Evolutionary conservation across 1,140 invertebrate species (phyloP).

Genomic region (Meteorus sp.): DNA sequence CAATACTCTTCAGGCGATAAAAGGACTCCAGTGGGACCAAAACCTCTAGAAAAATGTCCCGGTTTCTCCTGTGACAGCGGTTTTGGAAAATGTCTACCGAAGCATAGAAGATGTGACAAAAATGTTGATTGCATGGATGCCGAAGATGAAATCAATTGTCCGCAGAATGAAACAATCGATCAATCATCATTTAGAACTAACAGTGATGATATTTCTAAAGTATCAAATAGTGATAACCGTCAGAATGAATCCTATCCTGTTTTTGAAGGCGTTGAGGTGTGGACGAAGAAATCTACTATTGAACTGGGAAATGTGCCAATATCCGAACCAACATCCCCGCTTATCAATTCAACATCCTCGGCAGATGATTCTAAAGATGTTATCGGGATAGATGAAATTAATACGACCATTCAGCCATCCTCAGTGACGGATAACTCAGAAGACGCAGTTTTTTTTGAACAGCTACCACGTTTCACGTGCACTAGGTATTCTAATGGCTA

Average conservation of each 20-base stretch:
- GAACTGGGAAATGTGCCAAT: no score
- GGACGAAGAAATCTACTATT: no score
- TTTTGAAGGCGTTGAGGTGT: no score
- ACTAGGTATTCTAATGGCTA: neutral
- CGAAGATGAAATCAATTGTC: constrained; percentile 75
- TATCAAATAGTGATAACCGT: neutral
- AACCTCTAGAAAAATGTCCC: constrained; percentile 67
- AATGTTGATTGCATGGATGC: constrained; percentile 73
- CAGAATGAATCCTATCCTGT: no score
- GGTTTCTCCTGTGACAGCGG: constrained; percentile 69
- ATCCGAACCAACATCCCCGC: no score
- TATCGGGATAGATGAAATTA: no score
- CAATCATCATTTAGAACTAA: no score
- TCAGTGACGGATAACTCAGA: no score
- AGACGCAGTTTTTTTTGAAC: constrained; percentile 1
- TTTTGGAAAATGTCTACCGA: constrained; percentile 67
- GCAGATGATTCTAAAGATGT: no score
- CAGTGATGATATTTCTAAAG: no score
- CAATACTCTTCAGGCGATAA: neutral
- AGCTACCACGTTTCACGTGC: constrained; percentile 11
- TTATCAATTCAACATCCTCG: no score
- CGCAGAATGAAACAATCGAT: neutral
- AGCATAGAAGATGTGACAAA: constrained; percentile 68
- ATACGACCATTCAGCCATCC: no score
- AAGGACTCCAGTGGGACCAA: constrained; percentile 30